Evolutionary conservation across 2,888 invertebrate genomes (phyloP).

Genomic region (Hipparchia sbordonii): DNA sequence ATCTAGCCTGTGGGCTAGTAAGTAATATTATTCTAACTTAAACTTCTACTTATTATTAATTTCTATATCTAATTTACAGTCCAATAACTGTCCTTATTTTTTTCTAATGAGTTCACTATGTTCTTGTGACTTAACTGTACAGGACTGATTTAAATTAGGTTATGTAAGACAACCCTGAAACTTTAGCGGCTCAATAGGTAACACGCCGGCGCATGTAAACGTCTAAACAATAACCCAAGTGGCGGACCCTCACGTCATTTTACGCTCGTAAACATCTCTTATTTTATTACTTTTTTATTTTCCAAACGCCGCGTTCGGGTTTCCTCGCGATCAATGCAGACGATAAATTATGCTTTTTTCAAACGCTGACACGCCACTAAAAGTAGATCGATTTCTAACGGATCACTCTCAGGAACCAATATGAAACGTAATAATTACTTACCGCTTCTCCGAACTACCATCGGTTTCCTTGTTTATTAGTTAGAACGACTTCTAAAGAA

Average conservation of each 20-base stretch:
- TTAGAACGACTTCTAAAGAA: slow-evolving; percentile 67
- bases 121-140: too few relatives aligned
- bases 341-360: slow-evolving; percentile 81
- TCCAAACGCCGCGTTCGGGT: slow-evolving; percentile 76
- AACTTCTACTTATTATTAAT: too few relatives aligned
- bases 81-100: too few relatives aligned
- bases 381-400: slow-evolving; percentile 82
- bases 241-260: slow-evolving; percentile 75
- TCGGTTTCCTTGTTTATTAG: slow-evolving; percentile 79
- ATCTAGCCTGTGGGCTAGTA: too few relatives aligned
- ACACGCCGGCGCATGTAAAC: slow-evolving; percentile 57
- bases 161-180: background rate
- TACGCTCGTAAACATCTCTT: slow-evolving; percentile 80
- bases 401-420: slow-evolving; percentile 78
- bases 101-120: too few relatives aligned
- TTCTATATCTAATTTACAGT: too few relatives aligned
- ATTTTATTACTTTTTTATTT: slow-evolving; percentile 82
- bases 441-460: slow-evolving; percentile 72
- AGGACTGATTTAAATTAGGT: too few relatives aligned
- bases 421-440: slow-evolving; percentile 74
- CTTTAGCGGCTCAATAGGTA: slow-evolving; percentile 40
- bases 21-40: too few relatives aligned
- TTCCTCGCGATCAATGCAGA: slow-evolving; percentile 79
- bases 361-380: slow-evolving; percentile 82
- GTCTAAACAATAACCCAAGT: slow-evolving; percentile 64